Evolutionary conservation across 2,113 vertebrate species (phyloP), one percentile per base, ranked within the genome.

Genomic region (Pseudorectes ferrugineus): DNA sequence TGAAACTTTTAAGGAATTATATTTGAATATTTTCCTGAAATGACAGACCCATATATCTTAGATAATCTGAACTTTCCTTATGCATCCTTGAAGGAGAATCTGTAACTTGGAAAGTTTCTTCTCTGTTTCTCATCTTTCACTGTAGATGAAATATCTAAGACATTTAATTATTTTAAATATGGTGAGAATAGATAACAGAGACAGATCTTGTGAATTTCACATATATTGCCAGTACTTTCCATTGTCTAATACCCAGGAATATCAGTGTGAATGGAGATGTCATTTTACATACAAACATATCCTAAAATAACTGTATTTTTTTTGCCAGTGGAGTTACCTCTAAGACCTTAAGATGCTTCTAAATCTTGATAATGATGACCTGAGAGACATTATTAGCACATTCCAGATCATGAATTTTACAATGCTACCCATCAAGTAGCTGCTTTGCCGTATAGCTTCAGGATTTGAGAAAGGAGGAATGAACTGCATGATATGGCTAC

Each of bases 331-430:
- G 35, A 95, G 36, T 82, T 94, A 82, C n/a, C 63, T 87, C 48
- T 91, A 94, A 94, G 78, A 74, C 29, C 28, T 93, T 89, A 65
- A 36, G 42, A 82, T 77, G 29, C 73, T 63, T 91, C 63, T 94
- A 96, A 96, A 90, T 96, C 62, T 72, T 94, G 51, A 58, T 95
- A 96, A 97, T 96, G 83, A 94, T 95, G 38, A 96, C 55, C 82
- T 93, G 48, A 73, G 93, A 96, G 86, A 95, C 68, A 67, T 76
- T 88, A 89, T 97, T 96, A 96, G 20, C 38, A 76, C 63, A 96
- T 94, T 31, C 45, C 43, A 88, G 92, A 66, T 87, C 14, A 71
- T 93, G 78, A 96, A 93, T 96, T 91, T 95, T 92, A 89, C 73
- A 85, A 85, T 97, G 17, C 63, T 73, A 68, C 51, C 71, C 46